Conservation (phyloP, 2,888 invertebrate species). For the Lutraria lutraria region DNA sequence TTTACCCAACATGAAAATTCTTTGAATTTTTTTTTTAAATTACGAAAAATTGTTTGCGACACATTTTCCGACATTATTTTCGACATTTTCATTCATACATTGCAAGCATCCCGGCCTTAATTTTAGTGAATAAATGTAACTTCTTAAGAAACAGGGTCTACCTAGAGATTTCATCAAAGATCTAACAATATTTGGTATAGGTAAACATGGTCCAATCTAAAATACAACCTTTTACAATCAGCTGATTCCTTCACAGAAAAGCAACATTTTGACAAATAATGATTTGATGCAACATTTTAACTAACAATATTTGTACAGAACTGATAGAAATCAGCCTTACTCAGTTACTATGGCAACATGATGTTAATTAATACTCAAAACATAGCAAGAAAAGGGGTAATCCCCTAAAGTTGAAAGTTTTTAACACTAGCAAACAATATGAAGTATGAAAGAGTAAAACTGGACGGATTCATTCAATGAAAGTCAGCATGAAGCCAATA, state of each 20-base stretch:
- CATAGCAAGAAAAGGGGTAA: no score
- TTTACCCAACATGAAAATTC: not conserved
- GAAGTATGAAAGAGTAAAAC: not conserved
- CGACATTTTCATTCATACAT: not conserved
- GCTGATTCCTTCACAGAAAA: no score
- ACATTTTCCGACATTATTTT: not conserved
- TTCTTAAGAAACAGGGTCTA: not conserved
- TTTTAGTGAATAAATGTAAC: not conserved
- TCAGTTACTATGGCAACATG: not conserved
- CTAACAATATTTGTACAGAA: no score
- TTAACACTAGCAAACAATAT: not conserved
- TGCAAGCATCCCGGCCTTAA: slow-evolving; percentile 41
- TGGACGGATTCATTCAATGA: slow-evolving; percentile 6
- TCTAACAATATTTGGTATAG: no score
- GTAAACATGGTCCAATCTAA: no score
- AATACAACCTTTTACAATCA: no score
- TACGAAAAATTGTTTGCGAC: not conserved
- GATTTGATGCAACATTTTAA: no score
- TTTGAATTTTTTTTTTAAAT: not conserved
- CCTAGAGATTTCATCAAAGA: not conserved
- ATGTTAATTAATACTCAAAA: no score
- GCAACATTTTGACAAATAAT: no score
- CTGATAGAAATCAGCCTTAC: not conserved
- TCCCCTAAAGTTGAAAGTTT: not conserved
- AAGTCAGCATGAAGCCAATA: not conserved